A percentile compares a stretch with the other conserved stretches of the same genome.
These are phyloP conservation scores for Leptosomus discolor DNA, from an alignment of 2,113 vertebrate species.

Conservation along the genomic window DNA sequence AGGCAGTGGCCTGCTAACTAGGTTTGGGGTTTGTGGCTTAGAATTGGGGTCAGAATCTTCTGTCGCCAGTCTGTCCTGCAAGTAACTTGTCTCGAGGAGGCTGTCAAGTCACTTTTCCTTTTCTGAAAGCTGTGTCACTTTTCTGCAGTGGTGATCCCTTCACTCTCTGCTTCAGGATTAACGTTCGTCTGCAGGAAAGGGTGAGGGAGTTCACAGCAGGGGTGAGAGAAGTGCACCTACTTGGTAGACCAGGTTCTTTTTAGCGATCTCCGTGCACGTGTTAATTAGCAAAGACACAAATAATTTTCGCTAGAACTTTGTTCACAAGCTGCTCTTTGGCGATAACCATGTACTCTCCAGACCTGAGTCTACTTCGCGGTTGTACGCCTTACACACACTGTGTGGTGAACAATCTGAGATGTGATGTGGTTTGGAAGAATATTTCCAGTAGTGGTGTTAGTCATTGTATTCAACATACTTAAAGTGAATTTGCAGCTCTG, in stretches of 20 bases:
- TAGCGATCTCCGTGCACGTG: fast-evolving
- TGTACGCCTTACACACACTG: background rate
- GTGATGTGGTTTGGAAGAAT: background rate
- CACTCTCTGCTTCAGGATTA: too few relatives aligned
- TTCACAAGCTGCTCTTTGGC: background rate
- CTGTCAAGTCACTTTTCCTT: background rate
- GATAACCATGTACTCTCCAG: background rate
- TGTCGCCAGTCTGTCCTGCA: background rate
- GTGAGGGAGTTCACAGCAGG: background rate
- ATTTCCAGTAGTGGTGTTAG: background rate
- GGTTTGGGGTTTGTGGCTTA: background rate
- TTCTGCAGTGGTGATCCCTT: background rate
- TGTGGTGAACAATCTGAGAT: background rate
- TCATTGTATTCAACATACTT: background rate
- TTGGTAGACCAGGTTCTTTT: background rate
- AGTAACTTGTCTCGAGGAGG: background rate
- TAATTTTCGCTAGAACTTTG: background rate
- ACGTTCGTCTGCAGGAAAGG: background rate
- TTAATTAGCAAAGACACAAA: background rate
- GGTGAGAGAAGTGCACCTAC: fast-evolving
- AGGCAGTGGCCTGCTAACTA: background rate
- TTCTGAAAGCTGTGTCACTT: background rate
- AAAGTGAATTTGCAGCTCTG: background rate
- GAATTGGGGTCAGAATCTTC: background rate
- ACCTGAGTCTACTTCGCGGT: background rate